Evolutionary conservation across 1,140 invertebrate species (phyloP), one percentile per base, ranked within the genome.

Genomic region (Dendroctonus valens): DNA sequence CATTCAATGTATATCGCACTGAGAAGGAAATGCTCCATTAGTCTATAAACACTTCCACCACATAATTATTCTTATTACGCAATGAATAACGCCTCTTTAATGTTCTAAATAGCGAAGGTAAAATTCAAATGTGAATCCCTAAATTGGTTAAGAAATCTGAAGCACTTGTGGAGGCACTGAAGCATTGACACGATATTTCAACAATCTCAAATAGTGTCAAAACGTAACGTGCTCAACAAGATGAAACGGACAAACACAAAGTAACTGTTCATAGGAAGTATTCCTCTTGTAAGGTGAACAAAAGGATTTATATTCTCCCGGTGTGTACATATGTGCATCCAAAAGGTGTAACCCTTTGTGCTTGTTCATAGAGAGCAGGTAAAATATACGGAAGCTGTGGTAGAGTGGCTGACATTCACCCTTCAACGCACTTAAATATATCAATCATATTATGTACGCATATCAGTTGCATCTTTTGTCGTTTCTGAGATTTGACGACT

Each of bases 391-490:
- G 64, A 66, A 59, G 64, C 64, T 59, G 64, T 51, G 42, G 53
- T 41, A 38, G n/a, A 60, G 49, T 52, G 49, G 12, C 41, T 41
- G 41, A 62, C 66, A 60, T 55, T 67, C 41, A 58, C 66, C 66
- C 66, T 62, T 62, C 53, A 62, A 63, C 59, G 54, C 52, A 62
- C 66, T 63, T 51, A 46, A 68, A 68, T 68, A 68, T 63, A 68
- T 68, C 66, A 68, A 68, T 68, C 66, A 68, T 68, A 62, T 68
- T 68, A 68, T 63, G 60, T 58, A 68, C 66, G 66, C 66, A 63
- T 63, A 68, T 68, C 66, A 63, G 59, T 62, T 62, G 40, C 66
- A 57, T 58, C 66, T 63, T 57, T 63, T 61, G 65, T 62, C 54
- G 7, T 62, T 60, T 67, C 60, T 54, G 14, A 67, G 39, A 60